These are phyloP conservation scores for Choristoneura fumiferana DNA, from an alignment of 1,140 invertebrate species.

Conservation along the genomic window DNA sequence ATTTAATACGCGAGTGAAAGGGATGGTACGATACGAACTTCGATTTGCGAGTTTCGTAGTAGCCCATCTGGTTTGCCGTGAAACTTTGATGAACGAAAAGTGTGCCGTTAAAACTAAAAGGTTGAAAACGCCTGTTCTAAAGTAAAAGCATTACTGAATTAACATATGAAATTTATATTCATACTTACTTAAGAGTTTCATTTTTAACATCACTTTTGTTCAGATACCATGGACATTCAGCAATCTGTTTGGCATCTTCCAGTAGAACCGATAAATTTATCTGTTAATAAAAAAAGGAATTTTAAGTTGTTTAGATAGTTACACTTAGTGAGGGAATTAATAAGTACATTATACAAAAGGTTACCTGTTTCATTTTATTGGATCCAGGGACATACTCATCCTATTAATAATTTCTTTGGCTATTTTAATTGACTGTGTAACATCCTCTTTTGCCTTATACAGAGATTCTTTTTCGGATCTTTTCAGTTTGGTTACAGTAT, in stretches of 20 bases:
- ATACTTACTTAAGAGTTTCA: constrained; percentile 46
- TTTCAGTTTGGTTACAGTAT: constrained; percentile 44
- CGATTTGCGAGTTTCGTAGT: too few species aligned
- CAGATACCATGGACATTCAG: constrained; percentile 68
- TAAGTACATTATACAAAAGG: not conserved
- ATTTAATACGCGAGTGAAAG: too few species aligned
- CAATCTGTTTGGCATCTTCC: constrained; percentile 52
- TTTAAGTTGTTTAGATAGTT: constrained; percentile 3
- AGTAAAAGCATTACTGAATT: too few species aligned
- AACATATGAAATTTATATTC: too few species aligned
- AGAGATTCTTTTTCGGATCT: constrained; percentile 48
- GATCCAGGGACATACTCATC: constrained; percentile 40
- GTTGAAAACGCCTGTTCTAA: too few species aligned
- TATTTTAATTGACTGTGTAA: constrained; percentile 46
- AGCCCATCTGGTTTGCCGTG: too few species aligned
- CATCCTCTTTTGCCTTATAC: constrained; percentile 40
- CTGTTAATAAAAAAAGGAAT: constrained; percentile 43
- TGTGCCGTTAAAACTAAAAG: too few species aligned
- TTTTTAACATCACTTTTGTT: constrained; percentile 35
- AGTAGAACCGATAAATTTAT: constrained; percentile 53
- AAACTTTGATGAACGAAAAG: too few species aligned
- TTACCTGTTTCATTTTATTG: constrained; percentile 46
- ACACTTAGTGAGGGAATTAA: constrained; percentile 10
- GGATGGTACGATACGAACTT: too few species aligned
- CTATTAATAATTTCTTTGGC: constrained; percentile 38